Base-by-base conservation (phyloP, 2,797 vertebrate species). In the Phataginus tricuspis region DNA sequence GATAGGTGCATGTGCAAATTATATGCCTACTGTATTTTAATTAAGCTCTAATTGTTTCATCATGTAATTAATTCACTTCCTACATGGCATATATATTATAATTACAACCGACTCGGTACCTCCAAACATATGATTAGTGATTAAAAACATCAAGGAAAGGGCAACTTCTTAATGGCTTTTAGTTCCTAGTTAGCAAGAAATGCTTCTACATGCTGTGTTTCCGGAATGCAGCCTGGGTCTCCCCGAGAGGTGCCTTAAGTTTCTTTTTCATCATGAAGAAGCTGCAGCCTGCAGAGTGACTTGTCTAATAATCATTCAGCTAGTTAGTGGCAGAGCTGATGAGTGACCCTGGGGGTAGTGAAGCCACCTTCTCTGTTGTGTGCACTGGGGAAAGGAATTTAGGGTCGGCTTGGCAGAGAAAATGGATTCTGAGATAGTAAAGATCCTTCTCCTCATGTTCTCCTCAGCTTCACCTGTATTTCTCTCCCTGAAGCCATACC, bases 31-130 rank as follows among this genome's bases (percentile, higher is more conserved):
- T 84, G 1, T n/a, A 86, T 97, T 74, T 95, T 96, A 95, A 59
- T 97, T 96, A 98, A 97, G 97, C 93, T 97, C 96, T 98, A 93
- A 96, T 95, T 96, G 83, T 96, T 96, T 96, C 23, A 61, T 87
- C 64, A 39, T 61, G 94, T 95, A 96, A 97, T 98, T 89, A 96
- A 79, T 97, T 96, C 91, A 89, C 77, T 97, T 96, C 93, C 97
- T 87, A 57, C 15, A 27, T 71, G 95, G 95, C 82, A 53, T 4
- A 10, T 51, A 85, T 85, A 94, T 85, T 92, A 59, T 94, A 95
- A 97, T 98, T 96, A 91, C 51, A 89, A 92, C 88, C 77, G 96
- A 94, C 96, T 78, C 93, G 85, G 91, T 96, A 86, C 80, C 89
- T 63, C 86, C 63, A 95, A 77, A 93, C 89, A 96, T 82, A 31